phyloP scores from a whole-genome alignment of 2,113 vertebrate genomes.

The Candoia aspera region DNA sequence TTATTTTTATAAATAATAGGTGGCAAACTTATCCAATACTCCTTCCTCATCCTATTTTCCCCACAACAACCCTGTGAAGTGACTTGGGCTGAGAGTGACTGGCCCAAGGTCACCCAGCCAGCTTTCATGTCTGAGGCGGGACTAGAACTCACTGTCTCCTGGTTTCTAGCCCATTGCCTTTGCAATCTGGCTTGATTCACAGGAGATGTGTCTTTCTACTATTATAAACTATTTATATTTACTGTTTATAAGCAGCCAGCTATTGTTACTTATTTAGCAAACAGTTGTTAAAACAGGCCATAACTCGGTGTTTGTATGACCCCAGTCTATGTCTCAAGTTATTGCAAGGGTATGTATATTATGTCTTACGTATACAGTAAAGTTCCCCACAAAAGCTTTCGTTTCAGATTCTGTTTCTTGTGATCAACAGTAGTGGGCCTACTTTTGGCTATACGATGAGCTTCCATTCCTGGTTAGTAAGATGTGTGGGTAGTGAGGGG shows the following conservation, averaged over 20 bases:
- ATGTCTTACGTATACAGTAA: too few species aligned
- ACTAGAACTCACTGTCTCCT: too few species aligned
- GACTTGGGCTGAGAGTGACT: too few species aligned
- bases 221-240: background rate
- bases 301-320: background rate
- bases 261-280: background rate
- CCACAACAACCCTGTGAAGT: background rate
- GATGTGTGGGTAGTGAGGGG: background rate
- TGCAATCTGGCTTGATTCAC: too few species aligned
- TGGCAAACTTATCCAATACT: background rate
- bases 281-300: background rate
- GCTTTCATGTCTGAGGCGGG: too few species aligned
- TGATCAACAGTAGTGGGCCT: too few species aligned
- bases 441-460: background rate
- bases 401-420: too few species aligned
- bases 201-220: background rate
- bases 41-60: background rate
- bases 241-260: background rate
- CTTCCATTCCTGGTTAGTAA: background rate
- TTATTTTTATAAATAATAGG: background rate
- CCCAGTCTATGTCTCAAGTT: background rate
- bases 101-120: too few species aligned
- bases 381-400: too few species aligned
- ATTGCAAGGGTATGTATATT: too few species aligned
- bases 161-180: too few species aligned